A percentile compares a stretch with the other conserved stretches of the same genome.
phyloP scores from a whole-genome alignment of 2,797 vertebrate genomes.

The Cyprinella venusta region DNA sequence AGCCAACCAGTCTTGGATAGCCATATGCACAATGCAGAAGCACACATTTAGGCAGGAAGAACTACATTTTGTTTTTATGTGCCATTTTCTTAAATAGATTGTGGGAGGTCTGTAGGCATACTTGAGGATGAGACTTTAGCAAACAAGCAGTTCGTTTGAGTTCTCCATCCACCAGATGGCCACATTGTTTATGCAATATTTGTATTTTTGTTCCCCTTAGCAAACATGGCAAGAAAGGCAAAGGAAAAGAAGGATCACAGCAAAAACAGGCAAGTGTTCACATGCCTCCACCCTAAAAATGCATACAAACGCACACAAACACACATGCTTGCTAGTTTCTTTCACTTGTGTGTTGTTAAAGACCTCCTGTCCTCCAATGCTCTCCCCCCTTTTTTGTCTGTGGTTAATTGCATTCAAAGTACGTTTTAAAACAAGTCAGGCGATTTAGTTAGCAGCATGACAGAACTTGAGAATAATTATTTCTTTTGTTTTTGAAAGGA shows the following conservation, averaged over 20 bases:
- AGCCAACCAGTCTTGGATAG: neutral
- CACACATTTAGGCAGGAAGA: neutral
- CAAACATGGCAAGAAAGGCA: constrained; percentile 85
- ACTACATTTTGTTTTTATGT: neutral
- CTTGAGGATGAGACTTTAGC: neutral
- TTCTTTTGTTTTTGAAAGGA: neutral
- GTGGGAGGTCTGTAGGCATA: neutral
- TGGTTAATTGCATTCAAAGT: neutral
- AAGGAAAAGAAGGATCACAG: constrained; percentile 83
- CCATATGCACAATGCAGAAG: neutral
- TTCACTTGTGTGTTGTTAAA: constrained; percentile 12
- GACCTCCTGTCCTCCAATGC: constrained; percentile 41
- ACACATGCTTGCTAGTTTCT: constrained; percentile 31
- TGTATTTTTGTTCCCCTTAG: constrained; percentile 78
- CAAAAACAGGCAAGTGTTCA: constrained; percentile 83
- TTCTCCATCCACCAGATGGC: constrained; percentile 73
- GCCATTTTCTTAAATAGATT: neutral
- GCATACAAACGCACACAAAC: constrained; percentile 30
- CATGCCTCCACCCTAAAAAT: constrained; percentile 7
- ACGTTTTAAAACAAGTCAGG: neutral
- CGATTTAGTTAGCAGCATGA: neutral
- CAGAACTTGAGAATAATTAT: neutral
- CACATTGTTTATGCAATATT: constrained; percentile 76
- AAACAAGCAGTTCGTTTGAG: constrained; percentile 63
- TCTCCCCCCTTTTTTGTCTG: constrained; percentile 21